A percentile compares a stretch with the other conserved stretches of the same genome.
These are phyloP conservation scores for Graptemys geographica DNA, from an alignment of 2,797 vertebrate species.

Conservation along the genomic window DNA sequence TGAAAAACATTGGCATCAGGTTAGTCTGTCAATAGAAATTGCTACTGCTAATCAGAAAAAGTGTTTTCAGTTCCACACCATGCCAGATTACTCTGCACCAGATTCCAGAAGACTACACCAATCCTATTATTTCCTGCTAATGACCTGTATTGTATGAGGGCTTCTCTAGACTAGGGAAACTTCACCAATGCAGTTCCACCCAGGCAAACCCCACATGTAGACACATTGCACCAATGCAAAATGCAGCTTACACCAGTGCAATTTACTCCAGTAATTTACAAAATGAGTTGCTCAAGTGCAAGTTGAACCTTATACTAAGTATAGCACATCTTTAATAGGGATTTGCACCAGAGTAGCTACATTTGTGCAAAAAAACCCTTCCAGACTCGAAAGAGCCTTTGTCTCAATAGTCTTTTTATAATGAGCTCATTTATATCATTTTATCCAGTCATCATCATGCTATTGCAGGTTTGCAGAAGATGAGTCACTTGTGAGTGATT, in stretches of 20 bases:
- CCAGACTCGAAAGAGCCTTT: accelerated
- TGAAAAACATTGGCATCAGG: neutral
- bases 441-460: neutral
- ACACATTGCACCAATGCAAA: neutral
- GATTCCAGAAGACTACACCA: neutral
- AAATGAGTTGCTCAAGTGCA: neutral
- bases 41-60: slow-evolving; percentile 3
- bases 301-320: neutral
- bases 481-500: neutral
- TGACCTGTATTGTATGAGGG: neutral
- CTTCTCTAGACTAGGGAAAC: neutral
- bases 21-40: neutral
- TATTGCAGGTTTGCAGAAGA: neutral
- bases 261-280: neutral
- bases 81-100: slow-evolving; percentile 1
- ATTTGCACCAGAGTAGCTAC: neutral
- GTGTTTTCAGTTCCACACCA: slow-evolving; percentile 1
- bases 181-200: neutral
- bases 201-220: accelerated
- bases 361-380: neutral
- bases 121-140: neutral
- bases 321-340: neutral
- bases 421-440: neutral
- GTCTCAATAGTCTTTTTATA: neutral
- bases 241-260: neutral